Base-by-base conservation (phyloP, 2,113 vertebrate genomes). In the Laticauda colubrina region DNA sequence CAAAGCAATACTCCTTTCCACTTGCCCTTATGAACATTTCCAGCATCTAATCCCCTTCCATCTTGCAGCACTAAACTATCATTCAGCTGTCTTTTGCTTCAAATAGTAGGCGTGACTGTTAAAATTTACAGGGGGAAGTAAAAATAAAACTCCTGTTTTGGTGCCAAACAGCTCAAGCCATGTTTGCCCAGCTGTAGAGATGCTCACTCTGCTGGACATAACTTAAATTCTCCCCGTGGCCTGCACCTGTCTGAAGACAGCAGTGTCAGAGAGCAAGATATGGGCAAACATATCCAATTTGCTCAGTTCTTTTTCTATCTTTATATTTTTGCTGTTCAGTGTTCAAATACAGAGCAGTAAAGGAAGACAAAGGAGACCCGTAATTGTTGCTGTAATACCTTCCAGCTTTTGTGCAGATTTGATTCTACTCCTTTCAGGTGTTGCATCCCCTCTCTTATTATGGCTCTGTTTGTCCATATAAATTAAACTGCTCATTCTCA, bases 101-200 rank as follows among this genome's bases (percentile, higher is more conserved):
- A 97, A 95, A 95, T 97, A 96, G 94, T 1, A 8, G 91, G 95
- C 89, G 93, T 95, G 56, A 87, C 81, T 90, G 59, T 54, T 94
- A 95, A 96, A 91, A 54, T 88, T 21, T 89, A 45, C 48, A 64
- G 88, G 61, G 89, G 87, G 54, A 11, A 54, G 75, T 4, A 12
- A 61, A 69, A 93, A 2, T 54, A 93, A 91, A 95, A 95, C 96
- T 96, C 96, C 96, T 96, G 95, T 75, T 75, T 61, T 1, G 9
- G 87, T 57, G 6, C 56, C 88, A 89, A 89, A 81, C 89, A 64
- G 81, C 88, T 69, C 64, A 75, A 24, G 57, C 51, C 91, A 24
- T 12, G 94, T 93, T 34, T 0, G 0, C 0, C 1, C 2, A 89
- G 92, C 93, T 95, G 90, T 93, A 93, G 85, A 43, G 59, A 89